A percentile compares a stretch with the other conserved stretches of the same genome.
Conservation (phyloP, 2,113 vertebrate species). For the Alligator sinensis region DNA sequence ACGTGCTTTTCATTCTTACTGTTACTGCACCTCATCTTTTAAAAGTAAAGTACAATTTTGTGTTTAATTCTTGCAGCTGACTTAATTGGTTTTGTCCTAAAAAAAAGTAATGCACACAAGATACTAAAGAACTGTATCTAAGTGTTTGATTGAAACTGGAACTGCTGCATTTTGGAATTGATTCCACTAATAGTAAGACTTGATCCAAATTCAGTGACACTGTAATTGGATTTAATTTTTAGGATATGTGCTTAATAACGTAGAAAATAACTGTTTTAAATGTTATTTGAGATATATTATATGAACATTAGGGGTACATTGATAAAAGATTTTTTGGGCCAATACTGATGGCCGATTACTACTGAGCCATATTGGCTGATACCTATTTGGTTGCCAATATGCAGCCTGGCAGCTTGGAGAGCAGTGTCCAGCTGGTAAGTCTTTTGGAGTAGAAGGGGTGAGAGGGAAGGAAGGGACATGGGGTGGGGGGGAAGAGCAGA, state of each 20-base stretch:
- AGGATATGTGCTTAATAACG: neutral
- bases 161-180: neutral
- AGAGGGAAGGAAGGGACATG: too few relatives aligned
- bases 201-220: neutral
- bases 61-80: neutral
- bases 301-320: too few relatives aligned
- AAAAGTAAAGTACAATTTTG: neutral
- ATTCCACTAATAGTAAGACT: neutral
- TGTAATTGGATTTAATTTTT: neutral
- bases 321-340: too few relatives aligned
- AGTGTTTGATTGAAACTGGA: neutral
- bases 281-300: neutral
- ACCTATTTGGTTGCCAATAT: too few relatives aligned
- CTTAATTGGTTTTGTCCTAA: neutral
- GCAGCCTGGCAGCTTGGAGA: too few relatives aligned
- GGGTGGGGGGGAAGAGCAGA: too few relatives aligned
- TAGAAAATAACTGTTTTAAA: neutral
- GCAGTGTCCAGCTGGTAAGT: too few relatives aligned
- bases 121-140: neutral
- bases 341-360: too few relatives aligned
- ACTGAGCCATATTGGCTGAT: too few relatives aligned
- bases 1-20: neutral
- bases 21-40: neutral
- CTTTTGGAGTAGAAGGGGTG: too few relatives aligned
- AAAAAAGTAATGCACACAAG: neutral